Percentiles rank a stretch among this genome's conserved stretches.
phyloP scores from a whole-genome alignment of 2,888 invertebrate species.

The Linnaemya vulpina region DNA sequence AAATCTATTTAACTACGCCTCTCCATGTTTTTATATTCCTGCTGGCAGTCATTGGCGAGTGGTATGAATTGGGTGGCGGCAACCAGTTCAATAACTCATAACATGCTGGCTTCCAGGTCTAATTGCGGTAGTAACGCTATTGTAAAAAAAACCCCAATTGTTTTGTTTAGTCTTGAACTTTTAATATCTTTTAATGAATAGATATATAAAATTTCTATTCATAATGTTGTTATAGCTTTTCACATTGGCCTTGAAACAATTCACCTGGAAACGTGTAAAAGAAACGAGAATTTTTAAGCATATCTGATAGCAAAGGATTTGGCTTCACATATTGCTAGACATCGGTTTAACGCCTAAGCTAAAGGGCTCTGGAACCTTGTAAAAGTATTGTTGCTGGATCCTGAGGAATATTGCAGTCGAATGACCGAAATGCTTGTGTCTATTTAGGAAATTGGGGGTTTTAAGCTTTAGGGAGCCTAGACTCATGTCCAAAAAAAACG shows the following conservation, averaged over 20 bases:
- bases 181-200: constrained; percentile 49
- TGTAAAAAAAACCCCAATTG: constrained; percentile 8
- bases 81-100: constrained; percentile 26
- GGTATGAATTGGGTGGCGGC: background rate
- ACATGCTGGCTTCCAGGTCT: constrained; percentile 27
- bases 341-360: too few relatives aligned
- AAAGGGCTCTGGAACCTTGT: too few relatives aligned
- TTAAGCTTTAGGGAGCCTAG: too few relatives aligned
- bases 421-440: too few relatives aligned
- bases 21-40: constrained; percentile 16
- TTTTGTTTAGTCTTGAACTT: constrained; percentile 34
- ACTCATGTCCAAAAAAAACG: too few relatives aligned
- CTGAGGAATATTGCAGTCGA: too few relatives aligned
- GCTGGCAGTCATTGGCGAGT: background rate
- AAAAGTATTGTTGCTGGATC: too few relatives aligned
- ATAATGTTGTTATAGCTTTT: background rate
- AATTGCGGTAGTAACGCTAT: constrained; percentile 17
- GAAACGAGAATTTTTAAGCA: too few relatives aligned
- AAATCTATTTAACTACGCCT: constrained; percentile 25
- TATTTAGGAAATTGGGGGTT: too few relatives aligned
- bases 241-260: background rate
- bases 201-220: background rate
- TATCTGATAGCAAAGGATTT: too few relatives aligned
- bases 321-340: too few relatives aligned
- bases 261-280: background rate